Evolutionary conservation across 1,140 invertebrate species (phyloP).

Genomic region (Pseudomyrmex concolor): DNA sequence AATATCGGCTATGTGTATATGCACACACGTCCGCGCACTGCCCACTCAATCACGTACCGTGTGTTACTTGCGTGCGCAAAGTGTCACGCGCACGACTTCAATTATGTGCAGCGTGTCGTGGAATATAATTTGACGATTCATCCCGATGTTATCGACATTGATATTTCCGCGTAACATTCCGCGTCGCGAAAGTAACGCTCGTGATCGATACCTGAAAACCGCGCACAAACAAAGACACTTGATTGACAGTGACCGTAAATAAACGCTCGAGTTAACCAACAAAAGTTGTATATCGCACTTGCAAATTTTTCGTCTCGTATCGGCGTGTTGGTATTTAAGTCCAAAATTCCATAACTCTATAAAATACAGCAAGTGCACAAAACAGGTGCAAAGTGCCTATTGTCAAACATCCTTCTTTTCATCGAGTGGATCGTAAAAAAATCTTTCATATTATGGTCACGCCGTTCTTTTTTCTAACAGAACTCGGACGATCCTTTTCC

Average conservation of each 20-base stretch:
- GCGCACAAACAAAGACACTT: background rate
- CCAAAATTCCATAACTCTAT: no score
- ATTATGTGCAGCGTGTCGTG: constrained; percentile 36
- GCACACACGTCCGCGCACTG: constrained; percentile 4
- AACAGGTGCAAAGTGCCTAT: constrained; percentile 1
- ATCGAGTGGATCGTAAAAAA: constrained; percentile 16
- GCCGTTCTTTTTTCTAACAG: background rate
- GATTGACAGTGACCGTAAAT: background rate
- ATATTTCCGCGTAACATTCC: constrained; percentile 20
- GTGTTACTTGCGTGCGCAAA: constrained; percentile 52
- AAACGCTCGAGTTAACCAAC: background rate
- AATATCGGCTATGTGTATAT: constrained; percentile 9
- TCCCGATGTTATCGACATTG: constrained; percentile 24
- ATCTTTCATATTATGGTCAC: constrained; percentile 1
- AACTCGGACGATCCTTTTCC: background rate
- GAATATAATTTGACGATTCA: constrained; percentile 28
- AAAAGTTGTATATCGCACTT: background rate
- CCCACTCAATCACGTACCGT: constrained; percentile 10
- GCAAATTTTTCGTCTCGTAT: no score
- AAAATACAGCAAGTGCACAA: background rate
- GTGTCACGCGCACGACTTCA: constrained; percentile 60
- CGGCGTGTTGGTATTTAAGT: no score
- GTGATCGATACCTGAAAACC: background rate
- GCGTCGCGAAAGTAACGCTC: background rate
- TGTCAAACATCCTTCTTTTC: background rate